These are phyloP conservation scores for Oncorhynchus mykiss DNA, from an alignment of 2,113 vertebrate species.

Conservation along the genomic window DNA sequence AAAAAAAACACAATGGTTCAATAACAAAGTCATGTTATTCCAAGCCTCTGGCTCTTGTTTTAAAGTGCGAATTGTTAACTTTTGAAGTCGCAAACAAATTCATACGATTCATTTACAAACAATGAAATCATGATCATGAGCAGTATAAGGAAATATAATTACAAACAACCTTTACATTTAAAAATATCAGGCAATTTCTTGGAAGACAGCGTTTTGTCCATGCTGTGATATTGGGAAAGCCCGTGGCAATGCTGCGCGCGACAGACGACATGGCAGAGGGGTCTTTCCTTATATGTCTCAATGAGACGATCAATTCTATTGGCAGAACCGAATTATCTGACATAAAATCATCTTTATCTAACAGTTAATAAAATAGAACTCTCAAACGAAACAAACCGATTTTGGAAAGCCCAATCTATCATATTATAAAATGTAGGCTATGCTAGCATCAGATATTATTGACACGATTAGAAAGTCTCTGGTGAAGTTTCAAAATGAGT, in stretches of 20 bases:
- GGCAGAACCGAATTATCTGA: conserved; percentile 70
- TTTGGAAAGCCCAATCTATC: conserved; percentile 5
- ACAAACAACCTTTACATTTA: conserved; percentile 48
- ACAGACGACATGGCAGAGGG: conserved; percentile 70
- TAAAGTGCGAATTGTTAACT: conserved; percentile 91
- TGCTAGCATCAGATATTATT: conserved; percentile 38
- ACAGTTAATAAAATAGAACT: conserved; percentile 44
- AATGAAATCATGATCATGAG: conserved; percentile 40
- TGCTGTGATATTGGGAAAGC: conserved; percentile 62
- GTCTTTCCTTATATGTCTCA: conserved; percentile 54
- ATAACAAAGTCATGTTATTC: conserved; percentile 57
- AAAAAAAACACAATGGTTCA: conserved; percentile 55
- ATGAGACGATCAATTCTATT: conserved; percentile 67
- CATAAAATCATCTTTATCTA: conserved; percentile 41
- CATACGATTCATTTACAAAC: conserved; percentile 55
- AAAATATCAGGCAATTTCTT: conserved; percentile 52
- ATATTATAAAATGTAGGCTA: conserved; percentile 7
- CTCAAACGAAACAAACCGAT: conserved; percentile 30
- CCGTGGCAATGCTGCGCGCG: conserved; percentile 72
- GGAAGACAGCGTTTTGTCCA: conserved; percentile 75
- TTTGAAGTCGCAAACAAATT: conserved; percentile 68
- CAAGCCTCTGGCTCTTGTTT: conserved; percentile 74
- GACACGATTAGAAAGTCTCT: conserved; percentile 56
- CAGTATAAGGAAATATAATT: conserved; percentile 37
- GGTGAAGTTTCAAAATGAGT: conserved; percentile 12